Conservation (phyloP, 2,888 invertebrate genomes). For the Pseudococcus jackbeardsleyi region DNA sequence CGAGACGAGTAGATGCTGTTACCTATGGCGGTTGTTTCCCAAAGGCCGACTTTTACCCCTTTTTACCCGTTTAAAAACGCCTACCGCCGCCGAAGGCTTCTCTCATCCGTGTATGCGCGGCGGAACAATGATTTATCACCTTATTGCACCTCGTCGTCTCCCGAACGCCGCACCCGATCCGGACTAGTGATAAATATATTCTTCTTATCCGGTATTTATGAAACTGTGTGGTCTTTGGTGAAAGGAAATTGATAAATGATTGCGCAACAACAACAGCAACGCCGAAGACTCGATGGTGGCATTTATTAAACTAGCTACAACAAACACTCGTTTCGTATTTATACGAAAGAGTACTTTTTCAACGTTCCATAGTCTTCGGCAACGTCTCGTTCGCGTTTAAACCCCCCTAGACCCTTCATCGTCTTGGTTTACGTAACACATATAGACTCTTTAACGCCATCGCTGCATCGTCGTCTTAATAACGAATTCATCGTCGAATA, state of each 20-base stretch:
- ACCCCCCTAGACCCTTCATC: background rate
- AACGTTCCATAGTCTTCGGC: background rate
- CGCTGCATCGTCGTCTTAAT: background rate
- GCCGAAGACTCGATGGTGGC: slow-evolving; percentile 57
- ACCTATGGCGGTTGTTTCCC: slow-evolving; percentile 57
- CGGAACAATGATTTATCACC: slow-evolving; percentile 64
- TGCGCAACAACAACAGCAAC: slow-evolving; percentile 21
- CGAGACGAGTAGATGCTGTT: slow-evolving; percentile 8
- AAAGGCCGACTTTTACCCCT: slow-evolving; percentile 55
- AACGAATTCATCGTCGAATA: background rate
- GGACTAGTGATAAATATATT: slow-evolving; percentile 64
- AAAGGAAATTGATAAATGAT: slow-evolving; percentile 65
- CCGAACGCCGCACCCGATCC: background rate
- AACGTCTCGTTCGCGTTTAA: background rate
- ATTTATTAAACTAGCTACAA: slow-evolving; percentile 58
- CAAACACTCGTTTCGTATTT: slow-evolving; percentile 42
- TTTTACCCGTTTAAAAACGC: slow-evolving; percentile 19
- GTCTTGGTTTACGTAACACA: background rate
- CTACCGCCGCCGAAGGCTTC: background rate
- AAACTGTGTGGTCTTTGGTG: slow-evolving; percentile 62
- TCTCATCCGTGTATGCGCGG: background rate
- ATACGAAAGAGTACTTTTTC: slow-evolving; percentile 7
- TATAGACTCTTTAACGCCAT: background rate
- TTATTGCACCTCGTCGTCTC: slow-evolving; percentile 49
- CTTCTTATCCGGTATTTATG: slow-evolving; percentile 65